Evolutionary conservation across 2,797 vertebrate genomes (phyloP).

Genomic region (Alcedo quadribrachys): DNA sequence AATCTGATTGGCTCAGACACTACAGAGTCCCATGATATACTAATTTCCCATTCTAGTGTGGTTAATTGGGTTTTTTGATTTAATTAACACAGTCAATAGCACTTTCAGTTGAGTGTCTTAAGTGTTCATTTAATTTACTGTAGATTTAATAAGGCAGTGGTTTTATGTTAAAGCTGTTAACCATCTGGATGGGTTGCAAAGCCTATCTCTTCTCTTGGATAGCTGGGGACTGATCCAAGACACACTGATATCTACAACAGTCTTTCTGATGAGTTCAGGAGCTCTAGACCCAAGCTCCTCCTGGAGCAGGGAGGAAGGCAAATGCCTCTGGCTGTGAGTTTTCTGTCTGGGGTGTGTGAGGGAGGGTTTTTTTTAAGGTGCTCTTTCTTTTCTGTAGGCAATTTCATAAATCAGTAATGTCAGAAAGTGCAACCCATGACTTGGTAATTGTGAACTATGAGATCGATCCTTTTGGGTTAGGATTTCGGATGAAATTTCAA

Average conservation of each 20-base stretch:
- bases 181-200: conserved; percentile 66
- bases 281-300: not conserved
- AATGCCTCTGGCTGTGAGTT: not conserved
- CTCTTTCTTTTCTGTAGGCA: not conserved
- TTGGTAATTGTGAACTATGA: not conserved
- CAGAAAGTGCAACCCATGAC: not conserved
- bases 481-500: not conserved
- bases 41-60: conserved; percentile 50
- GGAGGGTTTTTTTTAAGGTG: not conserved
- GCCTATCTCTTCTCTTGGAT: conserved; percentile 42
- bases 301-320: not conserved
- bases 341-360: not conserved
- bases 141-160: conserved; percentile 58
- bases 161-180: conserved; percentile 59
- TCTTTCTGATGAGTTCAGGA: conserved; percentile 31
- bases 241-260: conserved; percentile 46
- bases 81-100: conserved; percentile 66
- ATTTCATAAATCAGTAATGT: not conserved
- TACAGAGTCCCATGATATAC: conserved; percentile 4
- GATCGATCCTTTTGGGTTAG: not conserved
- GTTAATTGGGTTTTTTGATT: conserved; percentile 66
- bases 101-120: conserved; percentile 54
- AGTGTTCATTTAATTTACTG: conserved; percentile 65
- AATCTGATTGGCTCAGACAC: not conserved
- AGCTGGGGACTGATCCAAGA: conserved; percentile 40